These are phyloP conservation scores for Phodopus roborovskii DNA, from an alignment of 2,113 vertebrate species.

Conservation along the genomic window DNA sequence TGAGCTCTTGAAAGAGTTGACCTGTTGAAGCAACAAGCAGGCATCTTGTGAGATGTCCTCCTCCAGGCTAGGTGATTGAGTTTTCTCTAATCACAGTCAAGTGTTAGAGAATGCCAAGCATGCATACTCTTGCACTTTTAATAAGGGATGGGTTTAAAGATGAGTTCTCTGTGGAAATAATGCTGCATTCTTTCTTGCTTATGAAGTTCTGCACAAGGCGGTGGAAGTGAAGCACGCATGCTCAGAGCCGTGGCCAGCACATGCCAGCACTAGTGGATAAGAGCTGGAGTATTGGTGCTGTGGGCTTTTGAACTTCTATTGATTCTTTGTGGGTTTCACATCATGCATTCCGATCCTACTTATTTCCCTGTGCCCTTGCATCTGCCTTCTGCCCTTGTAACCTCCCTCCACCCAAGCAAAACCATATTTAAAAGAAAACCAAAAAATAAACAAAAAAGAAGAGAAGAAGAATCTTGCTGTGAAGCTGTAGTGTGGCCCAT, in stretches of 20 bases:
- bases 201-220: not conserved
- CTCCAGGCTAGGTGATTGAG: not conserved
- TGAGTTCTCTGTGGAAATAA: not conserved
- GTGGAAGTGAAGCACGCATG: no score
- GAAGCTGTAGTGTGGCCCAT: no score
- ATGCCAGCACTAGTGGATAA: not conserved
- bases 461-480: no score
- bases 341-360: no score
- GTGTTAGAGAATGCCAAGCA: conserved; percentile 1
- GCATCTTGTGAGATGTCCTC: not conserved
- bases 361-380: no score
- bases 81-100: not conserved
- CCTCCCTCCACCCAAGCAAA: no score
- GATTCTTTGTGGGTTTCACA: no score
- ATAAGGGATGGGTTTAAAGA: not conserved
- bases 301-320: no score
- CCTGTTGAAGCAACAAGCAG: not conserved
- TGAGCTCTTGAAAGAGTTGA: not conserved
- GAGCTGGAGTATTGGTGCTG: not conserved
- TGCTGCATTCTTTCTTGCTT: not conserved
- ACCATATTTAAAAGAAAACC: no score
- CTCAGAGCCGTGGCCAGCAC: not conserved
- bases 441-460: no score
- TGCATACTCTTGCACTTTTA: conserved; percentile 26
- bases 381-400: no score